Evolutionary conservation across 2,888 invertebrate genomes (phyloP), one percentile per base, ranked within the genome.

Genomic region (Drosophila picticornis): DNA sequence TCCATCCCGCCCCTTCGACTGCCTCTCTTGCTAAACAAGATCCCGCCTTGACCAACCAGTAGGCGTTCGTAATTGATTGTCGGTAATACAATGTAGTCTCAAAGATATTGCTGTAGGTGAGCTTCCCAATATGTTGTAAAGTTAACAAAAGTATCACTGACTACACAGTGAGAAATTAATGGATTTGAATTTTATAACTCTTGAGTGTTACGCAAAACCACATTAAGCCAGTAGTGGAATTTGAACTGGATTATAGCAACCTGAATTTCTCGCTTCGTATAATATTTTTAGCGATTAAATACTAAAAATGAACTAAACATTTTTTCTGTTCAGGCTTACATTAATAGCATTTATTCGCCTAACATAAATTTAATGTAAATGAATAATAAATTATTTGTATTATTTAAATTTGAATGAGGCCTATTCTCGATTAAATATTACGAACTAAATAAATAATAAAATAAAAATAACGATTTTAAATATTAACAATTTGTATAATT

Each of bases 51-150:
- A 4, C 31, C 31, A 57, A 57, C 57, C 63, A 57, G 48, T 77
- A 70, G 84, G 83, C 76, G 83, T 75, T 67, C 36, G 63, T 76
- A 73, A 73, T 88, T 72, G 67, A 71, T 69, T 61, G 69, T 56
- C 79, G 65, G 57, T 81, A 84, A 71, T 68, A 67, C 52, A 48
- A 55, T 59, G 83, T 59, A 52, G 59, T 36, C 62, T 51, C 63
- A 56, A 34, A 46, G 48, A 60, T 72, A 67, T 31, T 27, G 59
- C 43, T 46, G 59, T 66, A 76, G 55, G 46, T 58, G 50, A 60
- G 51, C 59, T 66, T 63, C 11, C 40, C 19, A 60, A 80, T 56
- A 66, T 75, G 10, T 10, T 53, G 22, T 6, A 9, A 48, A 10
- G 25, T 53, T 32, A n/a, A 19, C 7, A 1, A 11, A 36, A 32